Percentiles rank a stretch among this genome's conserved stretches.
These are phyloP conservation scores for Ostrea edulis DNA, from an alignment of 1,140 invertebrate genomes.

Conservation along the genomic window DNA sequence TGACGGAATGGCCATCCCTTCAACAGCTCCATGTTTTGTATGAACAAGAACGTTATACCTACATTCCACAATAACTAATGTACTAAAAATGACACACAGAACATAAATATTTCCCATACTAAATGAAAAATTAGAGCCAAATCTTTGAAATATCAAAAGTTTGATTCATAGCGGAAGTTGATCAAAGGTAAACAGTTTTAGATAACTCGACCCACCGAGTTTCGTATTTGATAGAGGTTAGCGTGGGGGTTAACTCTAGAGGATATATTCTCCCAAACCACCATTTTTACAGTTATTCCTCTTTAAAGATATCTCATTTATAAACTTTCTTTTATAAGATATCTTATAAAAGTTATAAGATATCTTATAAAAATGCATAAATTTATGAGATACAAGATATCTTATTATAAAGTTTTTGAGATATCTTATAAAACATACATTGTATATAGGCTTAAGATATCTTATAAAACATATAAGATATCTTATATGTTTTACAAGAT, in stretches of 20 bases:
- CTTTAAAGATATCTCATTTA: no score
- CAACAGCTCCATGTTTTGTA: constrained; percentile 52
- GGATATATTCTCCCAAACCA: no score
- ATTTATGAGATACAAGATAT: no score
- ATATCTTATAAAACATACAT: no score
- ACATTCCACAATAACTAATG: background rate
- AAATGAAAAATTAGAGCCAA: background rate
- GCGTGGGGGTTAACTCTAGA: background rate
- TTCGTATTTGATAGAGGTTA: background rate
- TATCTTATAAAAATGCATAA: no score
- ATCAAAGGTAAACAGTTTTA: constrained; percentile 8
- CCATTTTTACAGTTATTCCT: no score
- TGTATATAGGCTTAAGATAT: no score
- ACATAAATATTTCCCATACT: background rate
- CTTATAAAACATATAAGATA: no score
- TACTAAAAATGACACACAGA: background rate
- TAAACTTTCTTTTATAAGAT: no score
- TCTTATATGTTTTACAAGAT: no score
- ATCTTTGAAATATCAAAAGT: background rate
- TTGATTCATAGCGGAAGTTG: constrained; percentile 40
- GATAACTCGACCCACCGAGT: background rate
- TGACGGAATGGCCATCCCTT: constrained; percentile 63
- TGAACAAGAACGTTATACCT: constrained; percentile 37
- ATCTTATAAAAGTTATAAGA: no score
- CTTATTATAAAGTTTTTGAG: no score